Conservation (phyloP, 2,888 invertebrate species). For the Volucella zonaria region DNA sequence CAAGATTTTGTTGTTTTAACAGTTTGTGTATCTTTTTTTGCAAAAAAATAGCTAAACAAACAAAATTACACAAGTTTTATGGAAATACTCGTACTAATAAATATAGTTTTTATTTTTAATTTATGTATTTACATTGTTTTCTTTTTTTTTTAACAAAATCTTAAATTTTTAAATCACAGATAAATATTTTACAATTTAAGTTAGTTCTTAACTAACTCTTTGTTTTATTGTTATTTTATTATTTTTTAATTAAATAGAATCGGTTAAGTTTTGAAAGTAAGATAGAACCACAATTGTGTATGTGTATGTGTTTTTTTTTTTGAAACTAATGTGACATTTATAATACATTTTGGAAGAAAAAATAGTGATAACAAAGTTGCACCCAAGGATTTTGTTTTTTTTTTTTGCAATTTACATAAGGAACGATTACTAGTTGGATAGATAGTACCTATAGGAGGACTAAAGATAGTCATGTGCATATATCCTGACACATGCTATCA, state of each 20-base stretch:
- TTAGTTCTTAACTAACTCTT: constrained; percentile 67
- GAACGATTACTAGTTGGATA: neutral
- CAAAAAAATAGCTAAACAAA: constrained; percentile 42
- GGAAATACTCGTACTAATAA: constrained; percentile 4
- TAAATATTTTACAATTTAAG: constrained; percentile 43
- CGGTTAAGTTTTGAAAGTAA: constrained; percentile 4
- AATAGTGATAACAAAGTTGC: constrained; percentile 32
- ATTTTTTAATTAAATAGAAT: neutral
- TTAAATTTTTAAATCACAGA: constrained; percentile 71
- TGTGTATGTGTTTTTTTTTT: constrained; percentile 8
- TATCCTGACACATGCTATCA: neutral
- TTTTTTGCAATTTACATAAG: neutral
- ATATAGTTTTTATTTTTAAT: constrained; percentile 20
- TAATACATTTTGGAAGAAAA: constrained; percentile 62
- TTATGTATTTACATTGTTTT: constrained; percentile 39
- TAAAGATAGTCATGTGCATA: neutral
- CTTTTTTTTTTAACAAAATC: constrained; percentile 43
- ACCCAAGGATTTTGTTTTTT: constrained; percentile 29
- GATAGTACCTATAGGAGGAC: no score
- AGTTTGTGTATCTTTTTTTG: constrained; percentile 8
- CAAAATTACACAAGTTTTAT: constrained; percentile 6
- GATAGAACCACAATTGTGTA: neutral
- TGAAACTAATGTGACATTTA: constrained; percentile 64
- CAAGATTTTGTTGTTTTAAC: constrained; percentile 74
- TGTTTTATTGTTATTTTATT: constrained; percentile 26